A percentile compares a stretch with the other conserved stretches of the same genome.
phyloP scores from a whole-genome alignment of 2,797 vertebrate genomes.

The Scarus forsteni region DNA sequence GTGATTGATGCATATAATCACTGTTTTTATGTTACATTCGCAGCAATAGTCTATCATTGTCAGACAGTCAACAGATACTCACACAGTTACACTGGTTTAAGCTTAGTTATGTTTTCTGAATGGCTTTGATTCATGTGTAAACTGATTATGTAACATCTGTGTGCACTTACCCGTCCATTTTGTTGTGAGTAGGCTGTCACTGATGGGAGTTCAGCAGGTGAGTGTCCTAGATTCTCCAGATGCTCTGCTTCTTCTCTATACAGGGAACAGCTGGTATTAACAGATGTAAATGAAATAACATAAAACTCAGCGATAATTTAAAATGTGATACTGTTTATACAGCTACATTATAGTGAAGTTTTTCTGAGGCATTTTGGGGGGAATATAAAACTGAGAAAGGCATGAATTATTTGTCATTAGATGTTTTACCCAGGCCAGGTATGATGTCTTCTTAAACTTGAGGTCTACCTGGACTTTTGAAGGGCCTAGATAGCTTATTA shows the following conservation, averaged over 20 bases:
- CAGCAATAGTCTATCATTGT: background rate
- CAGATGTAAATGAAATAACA: background rate
- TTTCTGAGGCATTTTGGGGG: no score
- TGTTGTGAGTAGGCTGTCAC: conserved; percentile 2
- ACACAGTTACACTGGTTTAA: no score
- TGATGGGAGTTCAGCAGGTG: conserved; percentile 9
- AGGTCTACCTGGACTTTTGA: no score
- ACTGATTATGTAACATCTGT: background rate
- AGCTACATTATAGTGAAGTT: no score
- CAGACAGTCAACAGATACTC: background rate
- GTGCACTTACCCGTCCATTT: conserved; percentile 68
- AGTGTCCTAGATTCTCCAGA: conserved; percentile 18
- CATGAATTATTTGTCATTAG: no score
- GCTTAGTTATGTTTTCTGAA: background rate
- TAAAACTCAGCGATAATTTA: no score
- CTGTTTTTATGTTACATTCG: conserved; percentile 1
- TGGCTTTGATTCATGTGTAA: background rate
- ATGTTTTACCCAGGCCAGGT: no score
- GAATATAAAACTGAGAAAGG: no score
- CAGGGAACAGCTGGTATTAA: conserved; percentile 13
- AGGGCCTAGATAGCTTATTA: background rate
- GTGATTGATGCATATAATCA: conserved; percentile 19
- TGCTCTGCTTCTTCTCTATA: conserved; percentile 20
- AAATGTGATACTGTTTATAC: no score
- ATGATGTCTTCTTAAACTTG: no score